Conservation (phyloP, 1,140 invertebrate species). For the Dinoponera quadriceps region DNA sequence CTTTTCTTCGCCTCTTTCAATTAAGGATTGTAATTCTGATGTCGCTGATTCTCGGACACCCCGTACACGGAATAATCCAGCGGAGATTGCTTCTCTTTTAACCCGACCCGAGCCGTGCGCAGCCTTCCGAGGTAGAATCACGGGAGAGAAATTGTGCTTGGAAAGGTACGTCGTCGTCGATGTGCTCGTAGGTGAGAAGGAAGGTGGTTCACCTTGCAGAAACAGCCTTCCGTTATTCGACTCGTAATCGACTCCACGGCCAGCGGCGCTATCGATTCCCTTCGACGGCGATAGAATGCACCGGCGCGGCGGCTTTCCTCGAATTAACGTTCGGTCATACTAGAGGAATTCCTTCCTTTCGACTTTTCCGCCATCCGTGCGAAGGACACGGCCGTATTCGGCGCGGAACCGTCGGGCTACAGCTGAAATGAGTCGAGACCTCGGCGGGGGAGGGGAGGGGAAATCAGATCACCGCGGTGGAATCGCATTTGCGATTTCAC, state of each 20-base stretch:
- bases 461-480: not conserved
- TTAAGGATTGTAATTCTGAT: no score
- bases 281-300: slow-evolving; percentile 29
- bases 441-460: no score
- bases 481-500: not conserved
- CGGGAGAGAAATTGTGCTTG: slow-evolving; percentile 69
- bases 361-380: slow-evolving; percentile 22
- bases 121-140: slow-evolving; percentile 46
- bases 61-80: slow-evolving; percentile 6
- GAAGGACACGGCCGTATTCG: slow-evolving; percentile 42
- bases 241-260: slow-evolving; percentile 48
- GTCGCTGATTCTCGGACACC: not conserved
- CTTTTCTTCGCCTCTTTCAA: no score
- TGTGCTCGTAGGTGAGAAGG: slow-evolving; percentile 51
- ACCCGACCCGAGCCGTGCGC: not conserved
- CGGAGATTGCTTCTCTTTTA: slow-evolving; percentile 26
- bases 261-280: slow-evolving; percentile 42
- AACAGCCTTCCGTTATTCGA: slow-evolving; percentile 76
- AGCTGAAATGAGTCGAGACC: slow-evolving; percentile 15
- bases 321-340: slow-evolving; percentile 32
- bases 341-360: slow-evolving; percentile 9
- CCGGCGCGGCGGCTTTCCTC: slow-evolving; percentile 20
- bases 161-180: slow-evolving; percentile 32
- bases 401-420: not conserved
- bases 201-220: slow-evolving; percentile 76